A percentile compares a stretch with the other conserved stretches of the same genome.
Conservation (phyloP, 2,113 vertebrate genomes). For the Nothoprocta pentlandii region DNA sequence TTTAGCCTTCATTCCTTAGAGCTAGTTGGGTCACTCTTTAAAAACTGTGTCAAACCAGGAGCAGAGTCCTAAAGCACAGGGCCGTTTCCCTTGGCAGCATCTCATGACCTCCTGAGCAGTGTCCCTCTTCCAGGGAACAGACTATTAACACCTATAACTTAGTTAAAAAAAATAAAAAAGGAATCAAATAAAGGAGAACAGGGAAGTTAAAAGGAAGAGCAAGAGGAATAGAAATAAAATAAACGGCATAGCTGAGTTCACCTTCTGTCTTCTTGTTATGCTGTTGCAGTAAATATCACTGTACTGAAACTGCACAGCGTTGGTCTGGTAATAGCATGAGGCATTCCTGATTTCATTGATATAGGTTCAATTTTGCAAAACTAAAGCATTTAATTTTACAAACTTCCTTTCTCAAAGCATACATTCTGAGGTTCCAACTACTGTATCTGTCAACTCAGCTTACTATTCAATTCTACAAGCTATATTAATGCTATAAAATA, state of each 20-base stretch:
- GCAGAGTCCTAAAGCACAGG: not conserved
- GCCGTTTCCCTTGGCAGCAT: not conserved
- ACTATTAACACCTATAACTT: not conserved
- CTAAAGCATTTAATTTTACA: not conserved
- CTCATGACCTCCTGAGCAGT: not conserved
- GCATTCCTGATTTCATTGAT: not conserved
- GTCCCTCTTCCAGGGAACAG: not conserved
- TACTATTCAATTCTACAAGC: not conserved
- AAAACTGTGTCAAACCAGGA: not conserved
- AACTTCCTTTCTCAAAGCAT: not conserved
- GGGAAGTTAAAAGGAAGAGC: not conserved
- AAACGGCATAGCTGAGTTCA: not conserved
- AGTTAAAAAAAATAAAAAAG: not conserved
- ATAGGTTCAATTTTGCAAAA: not conserved
- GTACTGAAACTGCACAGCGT: not conserved
- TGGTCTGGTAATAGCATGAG: not conserved
- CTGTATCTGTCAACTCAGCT: not conserved
- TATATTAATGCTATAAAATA: not conserved
- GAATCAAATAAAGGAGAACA: not conserved
- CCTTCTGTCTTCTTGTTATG: not conserved
- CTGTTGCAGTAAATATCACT: not conserved
- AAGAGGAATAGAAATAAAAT: not conserved
- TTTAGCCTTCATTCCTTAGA: not conserved
- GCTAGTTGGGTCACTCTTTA: not conserved
- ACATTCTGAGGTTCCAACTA: not conserved